These are phyloP conservation scores for Aramus guarauna DNA, from an alignment of 2,113 vertebrate species.

Conservation along the genomic window DNA sequence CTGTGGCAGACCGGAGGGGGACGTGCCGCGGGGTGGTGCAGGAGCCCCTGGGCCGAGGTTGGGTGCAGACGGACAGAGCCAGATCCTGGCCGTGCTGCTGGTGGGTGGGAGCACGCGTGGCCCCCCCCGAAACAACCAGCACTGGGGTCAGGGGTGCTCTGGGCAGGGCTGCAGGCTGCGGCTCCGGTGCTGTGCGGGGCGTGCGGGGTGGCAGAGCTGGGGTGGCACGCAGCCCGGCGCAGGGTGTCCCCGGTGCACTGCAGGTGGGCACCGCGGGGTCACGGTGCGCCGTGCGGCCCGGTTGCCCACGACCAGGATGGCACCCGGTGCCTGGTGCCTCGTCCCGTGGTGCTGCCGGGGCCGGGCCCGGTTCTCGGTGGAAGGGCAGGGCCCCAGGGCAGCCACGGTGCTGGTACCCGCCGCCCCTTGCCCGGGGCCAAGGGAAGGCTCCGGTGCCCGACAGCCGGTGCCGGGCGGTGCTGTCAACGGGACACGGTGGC, in stretches of 20 bases:
- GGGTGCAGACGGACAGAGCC: neutral
- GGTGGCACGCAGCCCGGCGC: too few species aligned
- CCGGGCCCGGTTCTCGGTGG: neutral
- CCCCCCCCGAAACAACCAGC: too few species aligned
- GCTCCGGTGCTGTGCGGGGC: neutral
- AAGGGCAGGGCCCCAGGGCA: neutral
- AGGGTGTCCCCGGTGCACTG: neutral
- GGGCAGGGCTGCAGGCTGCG: neutral
- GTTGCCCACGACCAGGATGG: too few species aligned
- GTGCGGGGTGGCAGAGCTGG: neutral
- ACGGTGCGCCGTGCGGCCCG: too few species aligned
- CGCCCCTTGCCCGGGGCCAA: neutral
- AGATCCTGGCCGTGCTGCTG: neutral
- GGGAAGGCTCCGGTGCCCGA: too few species aligned
- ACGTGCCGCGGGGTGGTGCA: too few species aligned
- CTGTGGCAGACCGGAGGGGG: rapidly evolving
- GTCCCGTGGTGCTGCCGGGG: neutral
- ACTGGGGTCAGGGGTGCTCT: neutral
- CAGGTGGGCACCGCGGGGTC: neutral
- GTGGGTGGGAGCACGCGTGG: too few species aligned
- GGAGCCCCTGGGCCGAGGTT: neutral
- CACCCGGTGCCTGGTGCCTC: neutral
- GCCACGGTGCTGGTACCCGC: neutral
- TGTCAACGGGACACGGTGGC: rapidly evolving
- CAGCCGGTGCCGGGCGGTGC: neutral